Evolutionary conservation across 2,113 vertebrate genomes (phyloP).

Genomic region (Gobiocypris rarus): DNA sequence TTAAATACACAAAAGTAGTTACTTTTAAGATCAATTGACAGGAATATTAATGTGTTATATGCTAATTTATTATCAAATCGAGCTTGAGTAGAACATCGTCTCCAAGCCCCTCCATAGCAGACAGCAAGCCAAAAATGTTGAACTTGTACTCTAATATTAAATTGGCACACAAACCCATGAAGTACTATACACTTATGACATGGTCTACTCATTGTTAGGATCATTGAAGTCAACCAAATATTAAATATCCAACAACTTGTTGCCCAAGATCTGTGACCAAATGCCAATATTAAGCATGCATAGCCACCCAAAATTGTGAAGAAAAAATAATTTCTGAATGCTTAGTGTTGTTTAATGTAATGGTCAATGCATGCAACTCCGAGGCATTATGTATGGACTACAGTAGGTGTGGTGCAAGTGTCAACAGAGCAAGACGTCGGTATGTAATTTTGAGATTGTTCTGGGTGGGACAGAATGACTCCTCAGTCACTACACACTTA

Average conservation of each 20-base stretch:
- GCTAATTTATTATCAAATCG: no score
- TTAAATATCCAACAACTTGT: background rate
- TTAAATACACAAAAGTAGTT: no score
- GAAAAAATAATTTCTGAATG: background rate
- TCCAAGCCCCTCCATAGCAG: no score
- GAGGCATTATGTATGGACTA: background rate
- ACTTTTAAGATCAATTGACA: no score
- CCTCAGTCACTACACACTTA: slow-evolving; percentile 33
- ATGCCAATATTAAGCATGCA: background rate
- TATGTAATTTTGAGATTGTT: slow-evolving; percentile 52
- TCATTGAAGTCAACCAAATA: background rate
- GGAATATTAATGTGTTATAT: background rate
- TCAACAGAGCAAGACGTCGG: slow-evolving; percentile 12
- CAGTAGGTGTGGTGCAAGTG: slow-evolving; percentile 31
- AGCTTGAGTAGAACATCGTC: no score
- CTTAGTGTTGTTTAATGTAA: background rate
- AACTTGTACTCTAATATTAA: no score
- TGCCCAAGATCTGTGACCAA: background rate
- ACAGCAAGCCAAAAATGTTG: no score
- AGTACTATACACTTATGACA: background rate
- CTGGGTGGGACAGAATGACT: slow-evolving; percentile 40
- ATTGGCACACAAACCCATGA: no score
- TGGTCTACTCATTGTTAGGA: background rate
- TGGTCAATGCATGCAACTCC: background rate
- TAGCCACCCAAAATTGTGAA: background rate